phyloP scores from a whole-genome alignment of 2,113 vertebrate genomes.

The Balaeniceps rex region DNA sequence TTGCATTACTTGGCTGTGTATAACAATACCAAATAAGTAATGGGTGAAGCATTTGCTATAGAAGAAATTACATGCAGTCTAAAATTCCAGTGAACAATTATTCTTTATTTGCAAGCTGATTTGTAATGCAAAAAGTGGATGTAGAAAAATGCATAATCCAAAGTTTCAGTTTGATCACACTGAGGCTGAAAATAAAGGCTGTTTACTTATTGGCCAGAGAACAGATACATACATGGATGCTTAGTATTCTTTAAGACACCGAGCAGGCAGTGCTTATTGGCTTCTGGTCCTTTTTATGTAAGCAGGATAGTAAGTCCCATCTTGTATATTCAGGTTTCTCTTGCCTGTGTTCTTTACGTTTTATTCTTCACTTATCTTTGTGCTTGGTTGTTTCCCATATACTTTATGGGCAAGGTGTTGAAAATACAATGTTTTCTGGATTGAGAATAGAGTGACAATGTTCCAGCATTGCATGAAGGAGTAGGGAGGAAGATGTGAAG shows the following conservation, averaged over 20 bases:
- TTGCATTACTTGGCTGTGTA: background rate
- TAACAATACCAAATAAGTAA: background rate
- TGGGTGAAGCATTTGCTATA: background rate
- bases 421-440: background rate
- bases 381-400: background rate
- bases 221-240: background rate
- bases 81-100: background rate
- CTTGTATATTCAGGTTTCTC: background rate
- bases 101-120: constrained; percentile 26
- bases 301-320: background rate
- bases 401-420: background rate
- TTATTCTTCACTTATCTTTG: background rate
- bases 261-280: background rate
- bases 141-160: background rate
- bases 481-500: background rate
- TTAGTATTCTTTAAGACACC: background rate
- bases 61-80: background rate
- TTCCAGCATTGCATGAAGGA: background rate
- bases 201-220: background rate
- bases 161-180: background rate
- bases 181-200: background rate
- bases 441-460: background rate
- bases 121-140: constrained; percentile 33
- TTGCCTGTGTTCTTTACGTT: background rate
- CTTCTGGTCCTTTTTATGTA: background rate